phyloP scores from a whole-genome alignment of 2,888 invertebrate species.

The Scaptomyza reducta region DNA sequence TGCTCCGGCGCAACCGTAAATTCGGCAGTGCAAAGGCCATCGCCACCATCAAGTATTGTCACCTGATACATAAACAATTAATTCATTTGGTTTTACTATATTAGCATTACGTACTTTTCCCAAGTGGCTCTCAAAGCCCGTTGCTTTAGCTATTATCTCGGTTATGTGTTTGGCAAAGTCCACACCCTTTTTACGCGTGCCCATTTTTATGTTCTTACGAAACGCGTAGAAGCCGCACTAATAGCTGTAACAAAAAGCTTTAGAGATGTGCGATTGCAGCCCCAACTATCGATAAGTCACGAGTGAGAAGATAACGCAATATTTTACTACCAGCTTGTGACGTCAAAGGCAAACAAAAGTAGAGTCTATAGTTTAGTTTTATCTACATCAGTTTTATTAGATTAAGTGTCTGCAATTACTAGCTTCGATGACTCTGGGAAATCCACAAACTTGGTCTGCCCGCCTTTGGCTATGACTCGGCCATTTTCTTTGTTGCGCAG shows the following conservation, averaged over 20 bases:
- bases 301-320: neutral
- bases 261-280: constrained; percentile 12
- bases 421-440: constrained; percentile 28
- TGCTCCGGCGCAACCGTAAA: constrained; percentile 90
- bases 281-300: constrained; percentile 36
- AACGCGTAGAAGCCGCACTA: constrained; percentile 26
- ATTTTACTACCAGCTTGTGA: neutral
- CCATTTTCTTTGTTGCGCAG: constrained; percentile 90
- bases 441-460: constrained; percentile 91
- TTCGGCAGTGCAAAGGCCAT: constrained; percentile 90
- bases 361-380: neutral
- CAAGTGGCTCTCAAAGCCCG: constrained; percentile 84
- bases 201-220: constrained; percentile 59
- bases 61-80: constrained; percentile 53
- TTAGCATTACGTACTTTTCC: constrained; percentile 83
- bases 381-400: constrained; percentile 20
- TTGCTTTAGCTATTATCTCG: constrained; percentile 80
- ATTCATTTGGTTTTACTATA: neutral
- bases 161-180: constrained; percentile 84
- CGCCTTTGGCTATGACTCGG: constrained; percentile 90
- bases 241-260: constrained; percentile 10
- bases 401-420: neutral
- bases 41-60: constrained; percentile 85
- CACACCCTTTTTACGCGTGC: constrained; percentile 80
- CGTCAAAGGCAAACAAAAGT: constrained; percentile 1